A percentile compares a stretch with the other conserved stretches of the same genome.
Evolutionary conservation across 2,797 vertebrate species (phyloP).

Genomic region (Neosilurus mollespiculum): DNA sequence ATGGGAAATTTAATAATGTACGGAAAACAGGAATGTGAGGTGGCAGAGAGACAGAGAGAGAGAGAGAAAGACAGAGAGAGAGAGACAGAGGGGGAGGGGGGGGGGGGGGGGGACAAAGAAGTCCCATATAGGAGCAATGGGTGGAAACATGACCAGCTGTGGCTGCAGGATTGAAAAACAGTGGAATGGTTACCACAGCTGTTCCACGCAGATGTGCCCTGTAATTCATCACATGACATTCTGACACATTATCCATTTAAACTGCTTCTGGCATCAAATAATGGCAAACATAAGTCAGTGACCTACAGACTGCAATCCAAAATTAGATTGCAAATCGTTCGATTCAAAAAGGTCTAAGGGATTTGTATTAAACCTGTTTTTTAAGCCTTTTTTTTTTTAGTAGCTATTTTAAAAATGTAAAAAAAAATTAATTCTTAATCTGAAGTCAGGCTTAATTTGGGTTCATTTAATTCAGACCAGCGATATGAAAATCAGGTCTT

Average conservation of each 20-base stretch:
- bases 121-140: conserved; percentile 56
- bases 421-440: background rate
- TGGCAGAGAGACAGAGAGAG: conserved; percentile 39
- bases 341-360: background rate
- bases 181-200: conserved; percentile 60
- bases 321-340: background rate
- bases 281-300: conserved; percentile 53
- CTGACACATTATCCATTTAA: conserved; percentile 65
- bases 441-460: background rate
- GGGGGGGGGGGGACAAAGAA: conserved; percentile 51
- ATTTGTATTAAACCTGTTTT: background rate
- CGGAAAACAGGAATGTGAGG: background rate
- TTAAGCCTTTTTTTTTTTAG: background rate
- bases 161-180: conserved; percentile 50
- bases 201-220: conserved; percentile 67
- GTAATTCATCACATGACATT: conserved; percentile 65
- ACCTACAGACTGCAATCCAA: conserved; percentile 31
- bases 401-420: background rate
- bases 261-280: conserved; percentile 57
- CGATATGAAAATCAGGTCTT: conserved; percentile 29
- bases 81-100: background rate
- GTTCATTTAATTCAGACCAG: conserved; percentile 32
- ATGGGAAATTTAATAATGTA: conserved; percentile 11
- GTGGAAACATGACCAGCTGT: conserved; percentile 61
- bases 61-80: conserved; percentile 36